Evolutionary conservation across 2,113 vertebrate genomes (phyloP).

Genomic region (Otus sunia): DNA sequence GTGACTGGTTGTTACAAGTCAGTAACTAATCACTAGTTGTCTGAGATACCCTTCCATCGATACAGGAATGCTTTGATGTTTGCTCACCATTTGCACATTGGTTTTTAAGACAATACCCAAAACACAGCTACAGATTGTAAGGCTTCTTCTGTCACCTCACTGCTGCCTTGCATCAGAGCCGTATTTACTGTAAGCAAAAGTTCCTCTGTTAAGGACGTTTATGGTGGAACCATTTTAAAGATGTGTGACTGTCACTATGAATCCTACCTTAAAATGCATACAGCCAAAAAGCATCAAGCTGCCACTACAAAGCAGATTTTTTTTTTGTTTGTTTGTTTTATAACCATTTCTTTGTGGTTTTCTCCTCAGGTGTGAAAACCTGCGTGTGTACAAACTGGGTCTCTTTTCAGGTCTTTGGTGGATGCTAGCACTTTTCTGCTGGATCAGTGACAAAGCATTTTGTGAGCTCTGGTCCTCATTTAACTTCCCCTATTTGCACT

Average conservation of each 20-base stretch:
- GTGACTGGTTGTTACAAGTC: background rate
- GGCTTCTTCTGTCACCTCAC: background rate
- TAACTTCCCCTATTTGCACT: conserved; percentile 97
- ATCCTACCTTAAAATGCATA: background rate
- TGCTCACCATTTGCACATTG: background rate
- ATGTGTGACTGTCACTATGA: background rate
- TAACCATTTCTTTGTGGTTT: background rate
- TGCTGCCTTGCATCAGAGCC: background rate
- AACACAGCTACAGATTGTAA: background rate
- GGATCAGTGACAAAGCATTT: conserved; percentile 95
- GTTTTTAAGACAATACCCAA: background rate
- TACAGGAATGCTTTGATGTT: background rate
- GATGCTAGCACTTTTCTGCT: conserved; percentile 91
- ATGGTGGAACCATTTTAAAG: background rate
- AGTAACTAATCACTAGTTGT: background rate
- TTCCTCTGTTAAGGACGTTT: background rate
- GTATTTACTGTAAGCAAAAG: background rate
- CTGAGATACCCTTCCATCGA: background rate
- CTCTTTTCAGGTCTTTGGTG: conserved; percentile 96
- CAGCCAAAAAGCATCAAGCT: background rate
- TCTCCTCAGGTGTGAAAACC: conserved; percentile 89
- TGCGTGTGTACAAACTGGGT: conserved; percentile 94
- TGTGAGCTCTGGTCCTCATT: conserved; percentile 95
- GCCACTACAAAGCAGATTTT: background rate
- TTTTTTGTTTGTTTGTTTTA: background rate